phyloP scores from a whole-genome alignment of 1,140 invertebrate genomes.

The Diachasma alloeum region DNA sequence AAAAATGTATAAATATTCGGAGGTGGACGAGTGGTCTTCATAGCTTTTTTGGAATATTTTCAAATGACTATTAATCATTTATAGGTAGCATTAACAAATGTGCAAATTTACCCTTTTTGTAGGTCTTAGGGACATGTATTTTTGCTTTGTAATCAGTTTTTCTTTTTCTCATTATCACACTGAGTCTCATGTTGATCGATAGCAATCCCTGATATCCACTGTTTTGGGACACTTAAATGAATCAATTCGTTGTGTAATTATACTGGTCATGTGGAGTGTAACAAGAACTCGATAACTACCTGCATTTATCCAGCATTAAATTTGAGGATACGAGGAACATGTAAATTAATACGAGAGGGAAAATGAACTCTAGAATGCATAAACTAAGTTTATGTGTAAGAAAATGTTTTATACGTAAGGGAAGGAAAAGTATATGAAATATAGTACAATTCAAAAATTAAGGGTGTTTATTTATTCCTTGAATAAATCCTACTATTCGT shows the following conservation, averaged over 20 bases:
- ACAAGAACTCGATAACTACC: not conserved
- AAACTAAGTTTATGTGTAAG: not conserved
- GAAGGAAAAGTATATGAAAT: slow-evolving; percentile 9
- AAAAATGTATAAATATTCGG: not conserved
- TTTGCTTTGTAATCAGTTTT: not conserved
- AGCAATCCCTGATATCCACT: not conserved
- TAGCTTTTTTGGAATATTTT: not conserved
- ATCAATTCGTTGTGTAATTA: not conserved
- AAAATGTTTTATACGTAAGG: slow-evolving; percentile 12
- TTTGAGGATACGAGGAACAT: not conserved
- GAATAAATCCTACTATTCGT: not conserved
- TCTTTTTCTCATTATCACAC: not conserved
- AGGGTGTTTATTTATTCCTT: not conserved
- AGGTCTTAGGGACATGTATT: not conserved
- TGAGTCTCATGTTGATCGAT: not conserved
- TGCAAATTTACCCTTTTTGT: not conserved
- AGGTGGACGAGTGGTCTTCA: not conserved
- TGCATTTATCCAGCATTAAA: not conserved
- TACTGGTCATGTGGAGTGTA: not conserved
- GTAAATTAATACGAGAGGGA: not conserved
- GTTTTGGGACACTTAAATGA: not conserved
- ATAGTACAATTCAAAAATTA: slow-evolving; percentile 1
- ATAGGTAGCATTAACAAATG: not conserved
- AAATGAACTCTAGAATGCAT: not conserved
- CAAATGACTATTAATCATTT: not conserved